These are phyloP conservation scores for Anas platyrhynchos DNA, from an alignment of 2,113 vertebrate species.

Conservation along the genomic window DNA sequence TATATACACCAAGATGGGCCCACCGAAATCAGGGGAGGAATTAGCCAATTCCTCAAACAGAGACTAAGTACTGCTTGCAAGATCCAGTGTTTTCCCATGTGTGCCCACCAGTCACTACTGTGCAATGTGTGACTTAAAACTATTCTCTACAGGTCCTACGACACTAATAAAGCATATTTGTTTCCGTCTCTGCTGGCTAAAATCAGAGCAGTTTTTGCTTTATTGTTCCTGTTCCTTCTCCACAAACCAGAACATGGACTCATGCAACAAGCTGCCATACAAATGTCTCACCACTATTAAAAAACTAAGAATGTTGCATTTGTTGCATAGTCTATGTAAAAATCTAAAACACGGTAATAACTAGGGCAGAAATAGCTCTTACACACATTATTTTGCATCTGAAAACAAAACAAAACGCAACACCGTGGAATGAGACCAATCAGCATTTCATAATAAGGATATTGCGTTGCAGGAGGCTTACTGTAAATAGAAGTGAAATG, in stretches of 20 bases:
- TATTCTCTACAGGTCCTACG: not conserved
- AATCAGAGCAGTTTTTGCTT: not conserved
- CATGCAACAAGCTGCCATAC: not conserved
- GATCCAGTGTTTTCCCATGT: not conserved
- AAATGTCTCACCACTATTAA: not conserved
- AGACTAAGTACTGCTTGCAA: not conserved
- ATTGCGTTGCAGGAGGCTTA: not conserved
- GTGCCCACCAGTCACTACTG: not conserved
- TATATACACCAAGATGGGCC: not conserved
- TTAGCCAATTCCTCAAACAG: not conserved
- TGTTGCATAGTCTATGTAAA: rapidly evolving
- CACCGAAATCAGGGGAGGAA: not conserved
- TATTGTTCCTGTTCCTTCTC: not conserved
- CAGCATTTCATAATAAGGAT: not conserved
- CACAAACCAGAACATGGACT: not conserved
- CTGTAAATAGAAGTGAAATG: not conserved
- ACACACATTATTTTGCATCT: not conserved
- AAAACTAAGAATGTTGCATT: not conserved
- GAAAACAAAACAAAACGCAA: not conserved
- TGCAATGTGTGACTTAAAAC: not conserved
- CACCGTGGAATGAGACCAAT: not conserved
- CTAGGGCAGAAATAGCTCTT: not conserved
- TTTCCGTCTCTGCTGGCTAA: not conserved
- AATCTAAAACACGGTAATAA: not conserved
- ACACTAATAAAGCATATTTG: not conserved